A percentile compares a stretch with the other conserved stretches of the same genome.
These are phyloP conservation scores for Acanthopagrus latus DNA, from an alignment of 2,797 vertebrate genomes.

Conservation along the genomic window DNA sequence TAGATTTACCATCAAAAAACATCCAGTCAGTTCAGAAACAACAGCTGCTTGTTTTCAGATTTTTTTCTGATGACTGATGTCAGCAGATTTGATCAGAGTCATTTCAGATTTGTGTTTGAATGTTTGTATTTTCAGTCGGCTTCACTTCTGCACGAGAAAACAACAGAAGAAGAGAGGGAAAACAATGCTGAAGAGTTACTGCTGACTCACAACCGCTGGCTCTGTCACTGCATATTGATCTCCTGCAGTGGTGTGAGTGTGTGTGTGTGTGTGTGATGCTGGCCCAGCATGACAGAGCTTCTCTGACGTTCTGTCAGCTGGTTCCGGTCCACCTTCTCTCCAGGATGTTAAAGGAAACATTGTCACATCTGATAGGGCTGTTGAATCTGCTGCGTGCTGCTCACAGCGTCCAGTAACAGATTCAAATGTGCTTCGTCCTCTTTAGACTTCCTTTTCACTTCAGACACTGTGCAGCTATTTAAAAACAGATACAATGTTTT, in stretches of 20 bases:
- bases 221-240: constrained; percentile 61
- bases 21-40: too few species aligned
- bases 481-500: too few species aligned
- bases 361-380: not conserved
- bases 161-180: not conserved
- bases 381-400: too few species aligned
- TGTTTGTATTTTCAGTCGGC: not conserved
- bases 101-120: too few species aligned
- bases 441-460: too few species aligned
- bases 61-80: too few species aligned
- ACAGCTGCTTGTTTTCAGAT: too few species aligned
- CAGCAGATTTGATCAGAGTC: too few species aligned
- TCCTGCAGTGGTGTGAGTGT: constrained; percentile 24
- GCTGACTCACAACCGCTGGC: constrained; percentile 61
- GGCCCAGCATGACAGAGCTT: constrained; percentile 56
- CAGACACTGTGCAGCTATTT: too few species aligned
- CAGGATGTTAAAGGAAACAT: not conserved
- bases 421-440: too few species aligned
- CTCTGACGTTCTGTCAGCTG: constrained; percentile 20
- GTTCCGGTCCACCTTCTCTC: not conserved
- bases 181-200: constrained; percentile 11
- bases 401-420: too few species aligned
- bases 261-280: constrained; percentile 21
- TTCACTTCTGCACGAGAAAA: not conserved
- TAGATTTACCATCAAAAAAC: too few species aligned